Conservation (phyloP, 2,797 vertebrate genomes). For the Sebastes hubbsi region DNA sequence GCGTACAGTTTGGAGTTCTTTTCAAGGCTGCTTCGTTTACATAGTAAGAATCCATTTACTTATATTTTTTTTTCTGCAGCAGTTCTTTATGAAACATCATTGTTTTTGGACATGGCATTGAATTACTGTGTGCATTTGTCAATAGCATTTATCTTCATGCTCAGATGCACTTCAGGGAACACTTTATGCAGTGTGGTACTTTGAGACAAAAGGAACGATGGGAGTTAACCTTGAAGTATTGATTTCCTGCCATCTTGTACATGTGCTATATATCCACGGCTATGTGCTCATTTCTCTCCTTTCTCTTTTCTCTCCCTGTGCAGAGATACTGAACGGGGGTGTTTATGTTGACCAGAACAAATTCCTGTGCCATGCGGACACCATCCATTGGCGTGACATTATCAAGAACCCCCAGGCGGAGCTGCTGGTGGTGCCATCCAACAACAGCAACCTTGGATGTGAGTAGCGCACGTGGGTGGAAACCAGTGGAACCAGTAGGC, state of each 20-base stretch:
- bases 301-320: slow-evolving; percentile 2
- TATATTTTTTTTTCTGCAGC: background rate
- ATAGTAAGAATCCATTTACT: slow-evolving; percentile 26
- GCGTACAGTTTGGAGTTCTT: background rate
- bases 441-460: slow-evolving; percentile 92
- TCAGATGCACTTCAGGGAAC: slow-evolving; percentile 59
- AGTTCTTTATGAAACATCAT: slow-evolving; percentile 32
- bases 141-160: slow-evolving; percentile 74
- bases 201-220: slow-evolving; percentile 49
- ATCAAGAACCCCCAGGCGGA: slow-evolving; percentile 94
- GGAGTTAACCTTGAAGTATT: slow-evolving; percentile 76
- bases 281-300: slow-evolving; percentile 42
- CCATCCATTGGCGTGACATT: slow-evolving; percentile 97
- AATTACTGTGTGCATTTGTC: slow-evolving; percentile 68
- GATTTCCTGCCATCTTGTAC: slow-evolving; percentile 69
- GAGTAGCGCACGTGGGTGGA: slow-evolving; percentile 49
- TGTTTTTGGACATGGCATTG: slow-evolving; percentile 56
- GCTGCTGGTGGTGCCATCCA: slow-evolving; percentile 93
- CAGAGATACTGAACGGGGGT: slow-evolving; percentile 97
- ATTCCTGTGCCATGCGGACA: slow-evolving; percentile 96
- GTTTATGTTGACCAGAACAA: slow-evolving; percentile 98
- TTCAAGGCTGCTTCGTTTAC: slow-evolving; percentile 3
- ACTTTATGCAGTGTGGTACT: slow-evolving; percentile 28
- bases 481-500: background rate
- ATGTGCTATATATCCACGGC: slow-evolving; percentile 46